Conservation (phyloP, 2,888 invertebrate species). For the Poecilus cupreus region DNA sequence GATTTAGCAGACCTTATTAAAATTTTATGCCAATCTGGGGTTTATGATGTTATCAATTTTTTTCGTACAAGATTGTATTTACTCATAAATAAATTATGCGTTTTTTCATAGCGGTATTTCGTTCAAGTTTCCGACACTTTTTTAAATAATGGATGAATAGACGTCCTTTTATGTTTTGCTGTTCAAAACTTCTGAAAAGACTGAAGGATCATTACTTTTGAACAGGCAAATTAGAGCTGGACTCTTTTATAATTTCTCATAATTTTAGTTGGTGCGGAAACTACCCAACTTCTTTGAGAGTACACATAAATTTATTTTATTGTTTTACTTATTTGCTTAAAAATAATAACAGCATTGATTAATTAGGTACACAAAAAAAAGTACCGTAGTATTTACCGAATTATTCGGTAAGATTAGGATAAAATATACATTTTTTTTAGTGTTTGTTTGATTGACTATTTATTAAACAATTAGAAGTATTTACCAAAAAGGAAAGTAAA, state of each 20-base stretch:
- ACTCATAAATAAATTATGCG: background rate
- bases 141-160: constrained; percentile 4
- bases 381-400: too few relatives aligned
- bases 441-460: too few relatives aligned
- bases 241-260: background rate
- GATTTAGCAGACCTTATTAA: background rate
- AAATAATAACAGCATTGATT: too few relatives aligned
- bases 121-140: background rate
- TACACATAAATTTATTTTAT: too few relatives aligned
- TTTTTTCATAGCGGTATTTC: background rate
- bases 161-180: constrained; percentile 10
- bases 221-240: background rate
- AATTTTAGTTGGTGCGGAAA: background rate
- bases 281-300: background rate
- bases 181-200: constrained; percentile 3
- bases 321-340: too few relatives aligned
- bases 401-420: too few relatives aligned
- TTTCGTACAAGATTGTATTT: background rate
- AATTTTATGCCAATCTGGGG: background rate
- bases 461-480: too few relatives aligned
- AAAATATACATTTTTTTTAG: too few relatives aligned
- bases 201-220: constrained; percentile 9
- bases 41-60: background rate
- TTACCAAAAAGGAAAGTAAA: too few relatives aligned
- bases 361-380: too few relatives aligned